These are phyloP conservation scores for Leptopterna dolabrata DNA, from an alignment of 2,888 invertebrate genomes.

Conservation along the genomic window DNA sequence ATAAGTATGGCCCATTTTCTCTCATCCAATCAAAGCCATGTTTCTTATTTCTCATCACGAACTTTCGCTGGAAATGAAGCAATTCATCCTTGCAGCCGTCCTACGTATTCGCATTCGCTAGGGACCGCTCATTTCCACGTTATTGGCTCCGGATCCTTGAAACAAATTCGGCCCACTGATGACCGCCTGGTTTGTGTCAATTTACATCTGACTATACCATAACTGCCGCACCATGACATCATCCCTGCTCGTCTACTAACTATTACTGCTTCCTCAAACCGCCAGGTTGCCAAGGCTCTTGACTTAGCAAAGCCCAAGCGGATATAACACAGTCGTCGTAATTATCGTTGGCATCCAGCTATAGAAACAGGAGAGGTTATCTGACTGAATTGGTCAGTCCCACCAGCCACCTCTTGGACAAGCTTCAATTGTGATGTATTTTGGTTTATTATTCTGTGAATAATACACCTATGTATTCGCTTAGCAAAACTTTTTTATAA, in stretches of 20 bases:
- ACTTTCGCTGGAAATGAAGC: not conserved
- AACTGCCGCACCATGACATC: not conserved
- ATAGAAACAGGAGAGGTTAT: no score
- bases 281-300: not conserved
- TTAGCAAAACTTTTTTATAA: no score
- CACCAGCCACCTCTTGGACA: no score
- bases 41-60: not conserved
- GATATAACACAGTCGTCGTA: no score
- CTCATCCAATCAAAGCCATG: no score
- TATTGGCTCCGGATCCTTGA: not conserved
- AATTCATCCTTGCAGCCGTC: constrained; percentile 8
- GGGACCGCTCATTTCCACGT: not conserved
- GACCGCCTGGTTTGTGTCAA: not conserved
- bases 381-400: no score
- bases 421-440: no score
- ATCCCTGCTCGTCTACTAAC: not conserved
- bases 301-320: no score
- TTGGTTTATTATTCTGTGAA: no score
- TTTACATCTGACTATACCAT: not conserved
- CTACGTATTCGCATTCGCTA: not conserved
- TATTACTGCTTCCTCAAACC: not conserved
- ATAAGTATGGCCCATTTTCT: no score
- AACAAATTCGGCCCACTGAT: constrained; percentile 7
- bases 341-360: no score
- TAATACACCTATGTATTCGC: no score